Percentiles rank a stretch among this genome's conserved stretches.
These are phyloP conservation scores for Fregata magnificens DNA, from an alignment of 2,113 vertebrate species.

Conservation along the genomic window DNA sequence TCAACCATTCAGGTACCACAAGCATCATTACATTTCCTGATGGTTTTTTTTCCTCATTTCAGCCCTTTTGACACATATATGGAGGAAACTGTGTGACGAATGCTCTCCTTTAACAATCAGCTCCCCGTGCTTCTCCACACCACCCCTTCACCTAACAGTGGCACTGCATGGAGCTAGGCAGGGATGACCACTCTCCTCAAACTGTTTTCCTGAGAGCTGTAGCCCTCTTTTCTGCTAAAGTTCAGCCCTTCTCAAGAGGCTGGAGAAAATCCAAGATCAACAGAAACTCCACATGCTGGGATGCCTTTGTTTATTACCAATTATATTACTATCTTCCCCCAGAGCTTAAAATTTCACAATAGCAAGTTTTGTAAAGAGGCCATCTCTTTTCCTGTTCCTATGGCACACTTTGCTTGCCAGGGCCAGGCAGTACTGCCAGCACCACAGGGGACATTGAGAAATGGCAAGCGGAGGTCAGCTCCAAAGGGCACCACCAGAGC, in stretches of 20 bases:
- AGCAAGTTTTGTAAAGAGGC: background rate
- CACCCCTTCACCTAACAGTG: background rate
- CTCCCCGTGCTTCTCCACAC: background rate
- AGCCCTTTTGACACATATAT: background rate
- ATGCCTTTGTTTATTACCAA: background rate
- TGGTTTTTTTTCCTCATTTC: background rate
- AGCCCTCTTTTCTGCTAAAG: background rate
- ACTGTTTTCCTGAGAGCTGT: background rate
- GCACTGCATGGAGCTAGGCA: background rate
- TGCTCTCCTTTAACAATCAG: background rate
- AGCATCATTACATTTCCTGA: background rate
- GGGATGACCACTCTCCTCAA: background rate
- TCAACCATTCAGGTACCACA: background rate
- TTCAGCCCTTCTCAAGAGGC: background rate
- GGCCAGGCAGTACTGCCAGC: background rate
- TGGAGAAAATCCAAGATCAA: constrained; percentile 12
- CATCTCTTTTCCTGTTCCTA: background rate
- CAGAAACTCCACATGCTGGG: background rate
- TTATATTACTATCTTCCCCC: background rate
- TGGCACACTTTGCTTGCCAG: background rate
- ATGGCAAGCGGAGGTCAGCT: background rate
- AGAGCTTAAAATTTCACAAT: constrained; percentile 5
- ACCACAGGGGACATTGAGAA: background rate
- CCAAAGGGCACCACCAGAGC: background rate
- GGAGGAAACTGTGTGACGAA: background rate